These are phyloP conservation scores for Tinea trinotella DNA, from an alignment of 2,888 invertebrate genomes.

Conservation along the genomic window DNA sequence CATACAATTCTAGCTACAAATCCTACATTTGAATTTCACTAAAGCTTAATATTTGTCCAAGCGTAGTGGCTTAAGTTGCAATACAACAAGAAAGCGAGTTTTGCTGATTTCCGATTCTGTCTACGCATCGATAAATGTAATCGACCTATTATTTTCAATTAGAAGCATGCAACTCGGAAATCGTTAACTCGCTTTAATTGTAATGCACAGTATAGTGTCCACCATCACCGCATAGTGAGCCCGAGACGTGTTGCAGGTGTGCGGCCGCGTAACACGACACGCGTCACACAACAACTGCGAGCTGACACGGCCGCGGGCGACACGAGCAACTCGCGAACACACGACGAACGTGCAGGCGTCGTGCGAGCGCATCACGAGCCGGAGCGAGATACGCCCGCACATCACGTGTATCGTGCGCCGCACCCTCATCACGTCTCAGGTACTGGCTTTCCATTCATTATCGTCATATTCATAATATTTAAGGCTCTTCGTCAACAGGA, in stretches of 20 bases:
- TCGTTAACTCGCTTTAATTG: too few species aligned
- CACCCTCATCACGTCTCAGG: slow-evolving; percentile 61
- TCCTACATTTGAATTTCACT: too few species aligned
- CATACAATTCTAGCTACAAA: too few species aligned
- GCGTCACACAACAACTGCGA: slow-evolving; percentile 40
- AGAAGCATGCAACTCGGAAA: too few species aligned
- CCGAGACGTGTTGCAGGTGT: slow-evolving; percentile 43
- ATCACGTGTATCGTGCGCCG: slow-evolving; percentile 54
- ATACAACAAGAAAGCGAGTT: too few species aligned
- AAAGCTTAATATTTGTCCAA: too few species aligned
- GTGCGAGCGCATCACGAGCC: slow-evolving; percentile 66
- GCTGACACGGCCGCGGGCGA: slow-evolving; percentile 38
- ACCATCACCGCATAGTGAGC: slow-evolving; percentile 21
- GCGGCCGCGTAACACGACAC: slow-evolving; percentile 28
- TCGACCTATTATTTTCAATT: too few species aligned
- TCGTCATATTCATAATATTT: background rate
- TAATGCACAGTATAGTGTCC: too few species aligned
- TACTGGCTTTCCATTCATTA: slow-evolving; percentile 28
- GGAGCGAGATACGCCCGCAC: slow-evolving; percentile 50
- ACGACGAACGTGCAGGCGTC: slow-evolving; percentile 58
- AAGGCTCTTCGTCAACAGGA: background rate
- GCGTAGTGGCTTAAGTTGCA: too few species aligned
- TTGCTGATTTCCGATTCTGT: too few species aligned
- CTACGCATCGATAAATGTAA: too few species aligned
- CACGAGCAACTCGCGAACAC: slow-evolving; percentile 26